Base-by-base conservation (phyloP, 2,797 vertebrate species). In the Gallinago stenura region DNA sequence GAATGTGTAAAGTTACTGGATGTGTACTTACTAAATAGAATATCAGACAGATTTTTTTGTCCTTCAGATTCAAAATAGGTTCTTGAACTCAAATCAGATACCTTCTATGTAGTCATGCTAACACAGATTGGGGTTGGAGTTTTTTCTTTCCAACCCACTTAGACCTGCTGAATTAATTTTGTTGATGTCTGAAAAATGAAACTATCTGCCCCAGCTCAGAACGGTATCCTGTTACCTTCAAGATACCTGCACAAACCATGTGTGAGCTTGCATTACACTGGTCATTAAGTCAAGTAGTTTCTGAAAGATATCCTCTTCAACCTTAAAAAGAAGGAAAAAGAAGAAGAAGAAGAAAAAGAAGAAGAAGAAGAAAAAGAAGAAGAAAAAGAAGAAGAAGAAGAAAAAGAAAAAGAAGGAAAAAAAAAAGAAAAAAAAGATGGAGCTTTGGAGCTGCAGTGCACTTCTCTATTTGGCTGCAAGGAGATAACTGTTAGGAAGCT, bases 271-370 rank as follows among this genome's bases (percentile, higher is more conserved):
- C 22, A 22, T 46, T 61, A 51, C 17, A 43, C 7, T 20, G 35
- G 26, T 43, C 35, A 68, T 21, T 53, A 69, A 25, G 21, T 35
- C 53, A 46, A 57, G 20, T 12, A 39, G 4, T 18, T 68, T 91
- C 54, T 43, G 37, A 66, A 77, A 65, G 30, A 45, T 25, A 57
- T 6, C 15, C 12, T 37, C 14, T 11, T 20, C 0, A 0, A 20
- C 37, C 45, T 69, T 1, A 39, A 70, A 33, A 25, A 19, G 26
- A 43, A 5, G 33, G 33, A 6, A 15, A 12, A 10, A 4, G 22
- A 22, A 2, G 14, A 12, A 13, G 13, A 14, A 39, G 4, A 6
- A 15, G 10, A 10, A 4, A 22, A 3, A 12, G 5, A 14, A 41
- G 10, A 4, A 15, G 8, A 3, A 8, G 18, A 5, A 37, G 17